Evolutionary conservation across 1,140 invertebrate species (phyloP).

Genomic region (Augochlora pura): DNA sequence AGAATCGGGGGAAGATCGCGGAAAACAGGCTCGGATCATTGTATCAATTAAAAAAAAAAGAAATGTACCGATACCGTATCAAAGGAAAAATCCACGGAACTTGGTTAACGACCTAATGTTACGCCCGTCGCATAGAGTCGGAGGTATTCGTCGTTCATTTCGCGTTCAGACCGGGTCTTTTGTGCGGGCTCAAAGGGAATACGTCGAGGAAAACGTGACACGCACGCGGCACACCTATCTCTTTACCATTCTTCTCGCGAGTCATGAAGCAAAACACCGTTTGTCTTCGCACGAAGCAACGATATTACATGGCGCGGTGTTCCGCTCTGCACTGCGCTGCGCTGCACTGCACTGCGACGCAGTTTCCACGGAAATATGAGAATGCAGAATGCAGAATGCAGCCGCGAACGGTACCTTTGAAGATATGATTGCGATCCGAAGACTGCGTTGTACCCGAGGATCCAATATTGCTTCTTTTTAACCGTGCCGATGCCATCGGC

Average conservation of each 20-base stretch:
- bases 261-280: slow-evolving; percentile 44
- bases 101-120: too few relatives aligned
- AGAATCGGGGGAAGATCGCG: too few relatives aligned
- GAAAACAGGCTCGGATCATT: too few relatives aligned
- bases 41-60: too few relatives aligned
- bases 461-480: slow-evolving; percentile 29
- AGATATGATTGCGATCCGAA: slow-evolving; percentile 47
- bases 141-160: slow-evolving; percentile 39
- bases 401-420: slow-evolving; percentile 33
- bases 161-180: slow-evolving; percentile 26
- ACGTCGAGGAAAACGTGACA: slow-evolving; percentile 31
- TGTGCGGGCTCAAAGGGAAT: slow-evolving; percentile 53
- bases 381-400: slow-evolving; percentile 18
- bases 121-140: too few relatives aligned
- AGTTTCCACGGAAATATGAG: slow-evolving; percentile 38
- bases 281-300: slow-evolving; percentile 49
- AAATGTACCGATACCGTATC: neutral
- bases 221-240: slow-evolving; percentile 7
- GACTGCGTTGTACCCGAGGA: neutral
- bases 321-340: too few relatives aligned
- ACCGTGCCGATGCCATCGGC: neutral
- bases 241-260: slow-evolving; percentile 53
- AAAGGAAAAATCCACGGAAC: neutral
- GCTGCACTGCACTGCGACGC: neutral
- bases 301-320: slow-evolving; percentile 18